These are phyloP conservation scores for Oegoconia quadripuncta DNA, from an alignment of 2,888 invertebrate species.

Conservation along the genomic window DNA sequence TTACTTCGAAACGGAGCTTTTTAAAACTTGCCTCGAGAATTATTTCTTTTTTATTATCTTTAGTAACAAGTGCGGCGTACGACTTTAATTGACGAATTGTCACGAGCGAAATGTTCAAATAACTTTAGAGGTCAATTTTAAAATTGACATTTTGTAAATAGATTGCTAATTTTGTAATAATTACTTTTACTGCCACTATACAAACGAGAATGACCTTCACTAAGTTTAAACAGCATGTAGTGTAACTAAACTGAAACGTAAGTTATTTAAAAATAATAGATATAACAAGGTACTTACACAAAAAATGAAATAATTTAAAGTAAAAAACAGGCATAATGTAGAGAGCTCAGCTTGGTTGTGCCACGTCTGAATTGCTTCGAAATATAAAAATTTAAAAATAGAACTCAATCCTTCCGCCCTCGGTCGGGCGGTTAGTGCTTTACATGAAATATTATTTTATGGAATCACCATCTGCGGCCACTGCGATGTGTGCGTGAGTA, in stretches of 20 bases:
- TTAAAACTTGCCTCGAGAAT: conserved; percentile 67
- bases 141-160: conserved; percentile 35
- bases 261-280: conserved; percentile 2
- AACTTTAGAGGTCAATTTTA: conserved; percentile 55
- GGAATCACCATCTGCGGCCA: conserved; percentile 76
- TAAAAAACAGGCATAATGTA: conserved; percentile 8
- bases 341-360: conserved; percentile 15
- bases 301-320: no score
- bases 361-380: conserved; percentile 52
- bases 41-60: conserved; percentile 70
- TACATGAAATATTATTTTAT: conserved; percentile 80
- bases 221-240: no score
- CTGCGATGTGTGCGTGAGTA: conserved; percentile 52
- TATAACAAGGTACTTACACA: conserved; percentile 6
- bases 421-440: conserved; percentile 71
- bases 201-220: conserved; percentile 3
- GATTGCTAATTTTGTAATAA: conserved; percentile 8
- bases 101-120: conserved; percentile 58
- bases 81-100: conserved; percentile 75
- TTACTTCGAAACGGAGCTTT: conserved; percentile 78
- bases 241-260: background rate
- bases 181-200: conserved; percentile 10
- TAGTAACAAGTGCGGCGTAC: conserved; percentile 64
- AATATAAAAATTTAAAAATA: conserved; percentile 75
- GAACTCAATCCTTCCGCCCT: conserved; percentile 79